These are phyloP conservation scores for Limnodromus scolopaceus DNA, from an alignment of 2,797 vertebrate species.

Conservation along the genomic window DNA sequence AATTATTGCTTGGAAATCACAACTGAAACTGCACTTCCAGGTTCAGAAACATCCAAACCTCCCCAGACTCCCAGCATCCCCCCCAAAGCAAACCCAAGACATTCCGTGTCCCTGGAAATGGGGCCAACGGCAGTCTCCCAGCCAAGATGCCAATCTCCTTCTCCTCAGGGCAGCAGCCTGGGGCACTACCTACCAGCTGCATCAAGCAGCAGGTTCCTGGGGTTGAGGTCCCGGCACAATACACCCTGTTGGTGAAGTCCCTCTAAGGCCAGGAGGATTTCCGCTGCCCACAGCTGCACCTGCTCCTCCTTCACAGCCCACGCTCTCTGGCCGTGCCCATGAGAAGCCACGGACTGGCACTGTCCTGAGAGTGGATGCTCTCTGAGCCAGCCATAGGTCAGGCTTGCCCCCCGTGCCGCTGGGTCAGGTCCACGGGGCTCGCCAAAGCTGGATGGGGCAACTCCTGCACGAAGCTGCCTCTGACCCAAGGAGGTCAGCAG, in stretches of 20 bases:
- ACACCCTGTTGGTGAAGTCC: conserved; percentile 94
- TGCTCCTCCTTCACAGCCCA: conserved; percentile 87
- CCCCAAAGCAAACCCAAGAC: background rate
- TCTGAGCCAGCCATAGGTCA: background rate
- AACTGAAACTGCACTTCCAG: background rate
- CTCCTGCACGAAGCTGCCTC: background rate
- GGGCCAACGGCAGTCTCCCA: background rate
- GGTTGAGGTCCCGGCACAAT: conserved; percentile 93
- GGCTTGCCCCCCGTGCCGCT: background rate
- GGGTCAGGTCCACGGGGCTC: background rate
- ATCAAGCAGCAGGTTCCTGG: conserved; percentile 91
- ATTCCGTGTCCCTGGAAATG: background rate
- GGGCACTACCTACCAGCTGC: conserved; percentile 82
- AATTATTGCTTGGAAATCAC: background rate
- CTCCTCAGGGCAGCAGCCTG: background rate
- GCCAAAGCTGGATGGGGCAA: background rate
- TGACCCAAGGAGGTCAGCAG: background rate
- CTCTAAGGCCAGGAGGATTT: conserved; percentile 92
- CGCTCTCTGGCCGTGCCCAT: background rate
- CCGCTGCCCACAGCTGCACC: conserved; percentile 91
- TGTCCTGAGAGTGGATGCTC: background rate
- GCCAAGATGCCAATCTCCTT: background rate
- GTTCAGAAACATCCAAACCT: background rate
- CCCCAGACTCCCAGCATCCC: background rate
- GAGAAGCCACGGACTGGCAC: background rate